phyloP scores from a whole-genome alignment of 1,140 invertebrate species.

The Drosophila auraria region DNA sequence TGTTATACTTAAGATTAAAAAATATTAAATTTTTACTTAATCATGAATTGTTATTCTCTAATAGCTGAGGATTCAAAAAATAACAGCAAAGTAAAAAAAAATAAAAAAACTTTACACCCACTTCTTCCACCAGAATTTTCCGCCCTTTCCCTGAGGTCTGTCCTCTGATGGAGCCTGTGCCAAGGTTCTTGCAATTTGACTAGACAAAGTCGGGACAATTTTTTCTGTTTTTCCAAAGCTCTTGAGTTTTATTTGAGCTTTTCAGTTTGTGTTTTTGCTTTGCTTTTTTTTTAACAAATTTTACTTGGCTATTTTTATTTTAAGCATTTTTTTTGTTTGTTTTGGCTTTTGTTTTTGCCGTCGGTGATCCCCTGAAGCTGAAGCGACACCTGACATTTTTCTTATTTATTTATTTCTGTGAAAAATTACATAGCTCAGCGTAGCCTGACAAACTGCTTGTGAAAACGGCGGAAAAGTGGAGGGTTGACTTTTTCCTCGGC shows the following conservation, averaged over 20 bases:
- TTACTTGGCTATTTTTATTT: neutral
- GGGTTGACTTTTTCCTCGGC: neutral
- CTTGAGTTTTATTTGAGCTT: conserved; percentile 3
- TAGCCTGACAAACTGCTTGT: neutral
- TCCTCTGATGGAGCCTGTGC: neutral
- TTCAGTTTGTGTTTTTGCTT: neutral
- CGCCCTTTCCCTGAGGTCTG: neutral
- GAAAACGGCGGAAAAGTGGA: conserved; percentile 17
- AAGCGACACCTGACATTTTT: conserved; percentile 6
- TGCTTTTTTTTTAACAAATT: neutral
- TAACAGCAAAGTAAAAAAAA: too few relatives aligned
- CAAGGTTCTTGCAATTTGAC: neutral
- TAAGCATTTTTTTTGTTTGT: neutral
- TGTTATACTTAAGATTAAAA: too few relatives aligned
- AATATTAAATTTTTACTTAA: too few relatives aligned
- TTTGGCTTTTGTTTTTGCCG: neutral
- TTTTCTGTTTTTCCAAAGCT: neutral
- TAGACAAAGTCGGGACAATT: conserved; percentile 5
- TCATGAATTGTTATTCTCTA: too few relatives aligned
- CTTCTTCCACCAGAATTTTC: neutral
- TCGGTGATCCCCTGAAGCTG: neutral
- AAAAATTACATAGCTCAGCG: conserved; percentile 1
- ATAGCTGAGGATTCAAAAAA: too few relatives aligned
- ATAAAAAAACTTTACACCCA: too few relatives aligned
- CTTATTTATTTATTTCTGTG: conserved; percentile 16